phyloP scores from a whole-genome alignment of 53 echinoderm and acorn worm species.

The Crossaster papposus region DNA sequence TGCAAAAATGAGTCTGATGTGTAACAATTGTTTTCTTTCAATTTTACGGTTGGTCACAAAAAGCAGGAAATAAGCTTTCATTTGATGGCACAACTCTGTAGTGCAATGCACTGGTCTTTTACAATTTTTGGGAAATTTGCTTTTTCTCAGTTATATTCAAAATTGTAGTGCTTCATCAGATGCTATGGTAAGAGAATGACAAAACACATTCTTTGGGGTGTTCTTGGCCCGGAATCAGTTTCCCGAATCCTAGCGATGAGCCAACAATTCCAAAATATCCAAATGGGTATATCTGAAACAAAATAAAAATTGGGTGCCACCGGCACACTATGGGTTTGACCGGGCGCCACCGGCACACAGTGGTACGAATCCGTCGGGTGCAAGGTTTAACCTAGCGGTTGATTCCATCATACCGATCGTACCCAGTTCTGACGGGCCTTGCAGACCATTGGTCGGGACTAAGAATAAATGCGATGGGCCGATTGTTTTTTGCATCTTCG shows the following conservation, averaged over 20 bases:
- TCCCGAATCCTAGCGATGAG: not conserved
- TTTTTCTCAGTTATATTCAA: too few relatives aligned
- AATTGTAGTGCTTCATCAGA: too few relatives aligned
- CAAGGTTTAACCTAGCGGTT: not conserved
- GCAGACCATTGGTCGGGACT: not conserved
- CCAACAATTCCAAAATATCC: not conserved
- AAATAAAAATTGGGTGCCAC: not conserved
- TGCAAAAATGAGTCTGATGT: too few relatives aligned
- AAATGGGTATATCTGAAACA: not conserved
- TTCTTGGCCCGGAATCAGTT: not conserved
- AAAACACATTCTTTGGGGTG: too few relatives aligned
- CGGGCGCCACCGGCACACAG: not conserved
- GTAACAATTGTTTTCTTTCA: too few relatives aligned
- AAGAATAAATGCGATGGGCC: not conserved
- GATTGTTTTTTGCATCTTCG: not conserved
- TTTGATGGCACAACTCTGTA: too few relatives aligned
- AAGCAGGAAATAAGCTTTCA: too few relatives aligned
- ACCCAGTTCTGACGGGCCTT: not conserved
- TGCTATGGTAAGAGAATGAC: too few relatives aligned
- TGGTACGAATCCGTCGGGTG: not conserved
- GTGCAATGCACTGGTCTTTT: too few relatives aligned
- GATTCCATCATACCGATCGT: not conserved
- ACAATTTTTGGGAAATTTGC: too few relatives aligned
- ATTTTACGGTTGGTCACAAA: too few relatives aligned
- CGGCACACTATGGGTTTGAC: not conserved